A percentile compares a stretch with the other conserved stretches of the same genome.
Evolutionary conservation across 2,888 invertebrate genomes (phyloP).

Genomic region (Orchesella flavescens): DNA sequence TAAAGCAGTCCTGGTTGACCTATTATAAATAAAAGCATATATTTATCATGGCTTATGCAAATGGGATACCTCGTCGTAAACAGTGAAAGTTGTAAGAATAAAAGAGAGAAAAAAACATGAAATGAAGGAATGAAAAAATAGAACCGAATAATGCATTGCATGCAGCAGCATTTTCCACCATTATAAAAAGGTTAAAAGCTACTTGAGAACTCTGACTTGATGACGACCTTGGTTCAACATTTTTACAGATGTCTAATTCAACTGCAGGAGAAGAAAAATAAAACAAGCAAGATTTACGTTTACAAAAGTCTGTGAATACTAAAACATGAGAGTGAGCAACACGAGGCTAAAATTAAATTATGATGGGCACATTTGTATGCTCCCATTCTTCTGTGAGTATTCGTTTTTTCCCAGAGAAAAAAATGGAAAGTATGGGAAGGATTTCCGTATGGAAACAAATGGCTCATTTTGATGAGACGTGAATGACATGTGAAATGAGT

Average conservation of each 20-base stretch:
- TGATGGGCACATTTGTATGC: slow-evolving; percentile 28
- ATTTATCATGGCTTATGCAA: no score
- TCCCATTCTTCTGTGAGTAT: not conserved
- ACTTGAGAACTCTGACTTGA: slow-evolving; percentile 21
- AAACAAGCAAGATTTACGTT: not conserved
- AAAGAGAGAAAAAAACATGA: slow-evolving; percentile 6
- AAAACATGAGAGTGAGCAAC: not conserved
- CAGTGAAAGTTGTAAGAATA: slow-evolving; percentile 6
- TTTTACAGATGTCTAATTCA: slow-evolving; percentile 12
- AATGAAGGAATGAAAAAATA: slow-evolving; percentile 5
- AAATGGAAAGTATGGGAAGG: slow-evolving; percentile 19
- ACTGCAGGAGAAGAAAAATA: not conserved
- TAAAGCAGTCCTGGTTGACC: no score
- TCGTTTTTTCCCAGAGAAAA: not conserved
- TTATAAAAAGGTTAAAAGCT: slow-evolving; percentile 44
- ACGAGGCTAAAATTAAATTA: slow-evolving; percentile 45
- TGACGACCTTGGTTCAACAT: slow-evolving; percentile 30
- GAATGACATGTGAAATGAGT: slow-evolving; percentile 46
- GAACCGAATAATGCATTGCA: not conserved
- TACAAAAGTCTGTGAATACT: not conserved
- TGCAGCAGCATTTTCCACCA: not conserved
- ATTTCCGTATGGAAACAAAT: slow-evolving; percentile 43
- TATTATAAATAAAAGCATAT: no score
- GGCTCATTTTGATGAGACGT: slow-evolving; percentile 42
- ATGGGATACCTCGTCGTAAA: not conserved